These are phyloP conservation scores for Lochmaea capreae DNA, from an alignment of 2,888 invertebrate species.

Conservation along the genomic window DNA sequence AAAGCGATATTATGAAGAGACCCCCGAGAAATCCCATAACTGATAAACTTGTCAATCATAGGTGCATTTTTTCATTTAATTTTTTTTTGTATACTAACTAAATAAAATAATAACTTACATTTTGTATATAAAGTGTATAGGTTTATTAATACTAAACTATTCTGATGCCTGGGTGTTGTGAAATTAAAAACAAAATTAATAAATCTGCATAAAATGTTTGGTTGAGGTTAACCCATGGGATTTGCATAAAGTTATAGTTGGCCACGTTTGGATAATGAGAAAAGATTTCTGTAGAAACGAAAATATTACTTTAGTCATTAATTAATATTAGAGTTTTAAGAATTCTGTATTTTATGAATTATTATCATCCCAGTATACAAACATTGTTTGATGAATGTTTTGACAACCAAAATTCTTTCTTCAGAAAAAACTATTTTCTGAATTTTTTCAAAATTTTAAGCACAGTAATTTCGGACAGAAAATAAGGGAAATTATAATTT, in stretches of 20 bases:
- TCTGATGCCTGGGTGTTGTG: constrained; percentile 47
- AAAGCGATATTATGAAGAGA: constrained; percentile 94
- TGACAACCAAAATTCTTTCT: too few species aligned
- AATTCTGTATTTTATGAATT: too few species aligned
- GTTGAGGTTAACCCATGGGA: constrained; percentile 5
- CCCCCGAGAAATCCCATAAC: constrained; percentile 87
- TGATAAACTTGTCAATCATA: constrained; percentile 94
- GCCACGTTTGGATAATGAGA: not conserved
- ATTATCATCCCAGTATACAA: too few species aligned
- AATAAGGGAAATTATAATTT: too few species aligned
- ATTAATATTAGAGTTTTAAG: too few species aligned
- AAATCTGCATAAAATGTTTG: constrained; percentile 37
- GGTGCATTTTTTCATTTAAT: constrained; percentile 69
- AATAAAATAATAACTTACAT: not conserved
- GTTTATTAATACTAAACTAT: constrained; percentile 14
- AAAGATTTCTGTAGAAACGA: not conserved
- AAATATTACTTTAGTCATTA: not conserved
- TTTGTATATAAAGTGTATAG: not conserved
- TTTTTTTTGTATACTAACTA: constrained; percentile 18
- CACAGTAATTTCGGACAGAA: too few species aligned
- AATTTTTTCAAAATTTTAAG: too few species aligned
- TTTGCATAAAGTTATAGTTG: not conserved
- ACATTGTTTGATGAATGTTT: too few species aligned
- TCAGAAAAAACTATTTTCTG: too few species aligned
- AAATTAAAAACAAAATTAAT: constrained; percentile 14